Evolutionary conservation across 2,797 vertebrate species (phyloP).

Genomic region (Philypnodon macrostomus): DNA sequence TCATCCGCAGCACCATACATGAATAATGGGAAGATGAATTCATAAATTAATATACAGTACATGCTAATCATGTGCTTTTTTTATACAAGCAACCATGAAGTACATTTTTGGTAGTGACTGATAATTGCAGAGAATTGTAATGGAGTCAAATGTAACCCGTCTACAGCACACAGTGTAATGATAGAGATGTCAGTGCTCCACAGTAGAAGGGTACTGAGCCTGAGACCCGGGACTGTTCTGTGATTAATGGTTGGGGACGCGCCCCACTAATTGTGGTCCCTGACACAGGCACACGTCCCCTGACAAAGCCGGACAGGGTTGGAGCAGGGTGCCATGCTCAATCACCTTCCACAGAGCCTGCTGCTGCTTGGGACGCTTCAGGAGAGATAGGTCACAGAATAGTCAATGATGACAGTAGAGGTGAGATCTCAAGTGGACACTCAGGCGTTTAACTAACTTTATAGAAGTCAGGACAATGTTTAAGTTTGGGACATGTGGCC

Average conservation of each 20-base stretch:
- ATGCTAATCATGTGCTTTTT: too few relatives aligned
- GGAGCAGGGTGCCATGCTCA: slow-evolving; percentile 72
- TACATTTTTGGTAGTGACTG: too few relatives aligned
- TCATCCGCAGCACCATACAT: too few relatives aligned
- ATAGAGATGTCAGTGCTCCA: slow-evolving; percentile 44
- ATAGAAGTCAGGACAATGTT: slow-evolving; percentile 19
- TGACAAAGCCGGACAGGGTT: slow-evolving; percentile 73
- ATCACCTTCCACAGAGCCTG: slow-evolving; percentile 68
- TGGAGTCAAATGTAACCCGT: too few relatives aligned
- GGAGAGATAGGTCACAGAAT: slow-evolving; percentile 58
- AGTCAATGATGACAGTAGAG: slow-evolving; percentile 59
- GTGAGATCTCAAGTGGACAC: slow-evolving; percentile 37
- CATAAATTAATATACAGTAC: too few relatives aligned
- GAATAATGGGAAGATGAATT: too few relatives aligned
- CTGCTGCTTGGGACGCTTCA: slow-evolving; percentile 25
- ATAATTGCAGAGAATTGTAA: too few relatives aligned
- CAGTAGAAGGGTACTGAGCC: slow-evolving; percentile 44
- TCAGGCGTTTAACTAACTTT: slow-evolving; percentile 16
- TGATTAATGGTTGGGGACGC: slow-evolving; percentile 78
- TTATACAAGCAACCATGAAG: too few relatives aligned
- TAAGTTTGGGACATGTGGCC: slow-evolving; percentile 12
- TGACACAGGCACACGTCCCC: slow-evolving; percentile 75
- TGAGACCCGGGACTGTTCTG: slow-evolving; percentile 47
- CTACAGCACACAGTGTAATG: neutral
- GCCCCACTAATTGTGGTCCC: slow-evolving; percentile 75